A percentile compares a stretch with the other conserved stretches of the same genome.
phyloP scores from a whole-genome alignment of 2,113 vertebrate genomes.

The Brienomyrus brachyistius region DNA sequence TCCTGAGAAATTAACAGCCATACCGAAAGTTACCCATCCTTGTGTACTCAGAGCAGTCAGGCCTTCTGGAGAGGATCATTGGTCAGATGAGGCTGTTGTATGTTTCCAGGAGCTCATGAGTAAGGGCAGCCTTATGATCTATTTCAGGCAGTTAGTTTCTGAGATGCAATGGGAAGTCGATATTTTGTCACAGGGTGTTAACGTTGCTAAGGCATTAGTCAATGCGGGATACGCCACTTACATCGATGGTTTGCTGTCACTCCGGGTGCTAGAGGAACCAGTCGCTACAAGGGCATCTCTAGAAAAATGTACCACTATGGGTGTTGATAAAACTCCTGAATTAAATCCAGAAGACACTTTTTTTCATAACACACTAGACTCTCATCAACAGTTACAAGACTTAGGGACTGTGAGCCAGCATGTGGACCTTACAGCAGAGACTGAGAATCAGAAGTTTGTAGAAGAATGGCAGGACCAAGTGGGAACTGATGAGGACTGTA shows the following conservation, averaged over 20 bases:
- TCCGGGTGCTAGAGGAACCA: conserved; percentile 39
- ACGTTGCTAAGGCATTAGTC: conserved; percentile 53
- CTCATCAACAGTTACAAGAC: background rate
- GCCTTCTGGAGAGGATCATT: conserved; percentile 53
- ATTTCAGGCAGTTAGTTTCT: conserved; percentile 54
- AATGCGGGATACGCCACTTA: conserved; percentile 50
- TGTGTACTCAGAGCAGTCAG: conserved; percentile 61
- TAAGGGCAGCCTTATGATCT: conserved; percentile 59
- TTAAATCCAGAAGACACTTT: background rate
- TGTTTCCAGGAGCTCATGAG: conserved; percentile 63
- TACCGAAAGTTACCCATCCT: conserved; percentile 62
- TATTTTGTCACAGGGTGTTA: conserved; percentile 36
- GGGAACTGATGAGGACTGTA: background rate
- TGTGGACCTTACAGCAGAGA: too few relatives aligned
- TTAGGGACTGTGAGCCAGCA: background rate
- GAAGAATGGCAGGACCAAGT: background rate
- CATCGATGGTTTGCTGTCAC: conserved; percentile 41
- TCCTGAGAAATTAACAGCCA: conserved; percentile 49
- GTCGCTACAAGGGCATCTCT: background rate
- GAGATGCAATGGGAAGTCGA: conserved; percentile 54
- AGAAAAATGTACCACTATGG: background rate
- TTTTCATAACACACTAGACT: background rate
- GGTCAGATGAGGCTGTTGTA: conserved; percentile 63
- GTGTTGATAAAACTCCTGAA: background rate
- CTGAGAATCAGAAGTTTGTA: background rate